phyloP scores from a whole-genome alignment of 2,888 invertebrate genomes.

The Vandiemenella viatica region DNA sequence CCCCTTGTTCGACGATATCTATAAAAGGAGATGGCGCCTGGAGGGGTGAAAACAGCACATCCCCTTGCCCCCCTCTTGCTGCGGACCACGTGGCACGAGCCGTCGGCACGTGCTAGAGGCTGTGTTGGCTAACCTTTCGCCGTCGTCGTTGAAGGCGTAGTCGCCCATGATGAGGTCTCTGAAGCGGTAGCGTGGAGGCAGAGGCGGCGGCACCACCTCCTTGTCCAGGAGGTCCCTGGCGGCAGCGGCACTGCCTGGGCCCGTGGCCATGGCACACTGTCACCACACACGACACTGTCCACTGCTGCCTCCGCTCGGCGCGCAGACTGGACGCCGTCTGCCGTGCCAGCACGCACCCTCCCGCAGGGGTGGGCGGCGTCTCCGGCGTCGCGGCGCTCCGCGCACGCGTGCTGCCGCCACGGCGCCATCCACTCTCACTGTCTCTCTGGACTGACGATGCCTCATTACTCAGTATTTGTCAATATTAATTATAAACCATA shows the following conservation, averaged over 20 bases:
- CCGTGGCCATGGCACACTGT: slow-evolving; percentile 1
- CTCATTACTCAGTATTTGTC: too few relatives aligned
- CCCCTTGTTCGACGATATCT: too few relatives aligned
- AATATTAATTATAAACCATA: too few relatives aligned
- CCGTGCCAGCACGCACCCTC: background rate
- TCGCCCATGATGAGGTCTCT: slow-evolving; percentile 63
- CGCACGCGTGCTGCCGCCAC: background rate
- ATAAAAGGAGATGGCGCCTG: too few relatives aligned
- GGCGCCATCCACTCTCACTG: background rate
- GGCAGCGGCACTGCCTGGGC: background rate
- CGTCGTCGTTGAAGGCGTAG: slow-evolving; percentile 59
- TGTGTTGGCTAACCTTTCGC: slow-evolving; percentile 48
- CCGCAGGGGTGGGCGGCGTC: background rate
- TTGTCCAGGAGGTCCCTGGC: slow-evolving; percentile 8
- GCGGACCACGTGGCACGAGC: too few relatives aligned
- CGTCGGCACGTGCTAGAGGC: too few relatives aligned
- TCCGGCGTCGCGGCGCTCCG: background rate
- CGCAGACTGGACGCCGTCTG: background rate
- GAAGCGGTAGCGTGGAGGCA: slow-evolving; percentile 57
- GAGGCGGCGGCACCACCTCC: slow-evolving; percentile 22
- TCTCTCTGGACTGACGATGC: too few relatives aligned
- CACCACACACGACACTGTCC: background rate
- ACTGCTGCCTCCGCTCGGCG: background rate
- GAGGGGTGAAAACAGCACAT: too few relatives aligned
- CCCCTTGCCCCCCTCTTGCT: too few relatives aligned